These are phyloP conservation scores for Coboldia fuscipes DNA, from an alignment of 1,140 invertebrate genomes.

Conservation along the genomic window DNA sequence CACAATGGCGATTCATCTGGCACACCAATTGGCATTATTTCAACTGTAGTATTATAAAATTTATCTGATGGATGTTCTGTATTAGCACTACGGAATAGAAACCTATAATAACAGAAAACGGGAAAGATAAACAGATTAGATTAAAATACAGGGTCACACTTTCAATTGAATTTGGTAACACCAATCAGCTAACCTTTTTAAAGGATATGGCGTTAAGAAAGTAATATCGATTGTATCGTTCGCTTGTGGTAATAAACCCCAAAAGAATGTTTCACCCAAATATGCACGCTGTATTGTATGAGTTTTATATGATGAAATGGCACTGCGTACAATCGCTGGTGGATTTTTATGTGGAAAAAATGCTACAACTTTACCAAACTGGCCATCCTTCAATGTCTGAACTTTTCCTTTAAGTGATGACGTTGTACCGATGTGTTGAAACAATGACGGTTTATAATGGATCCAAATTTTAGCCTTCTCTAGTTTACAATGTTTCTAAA, in stretches of 20 bases:
- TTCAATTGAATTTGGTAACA: conserved; percentile 2
- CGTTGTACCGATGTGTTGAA: conserved; percentile 90
- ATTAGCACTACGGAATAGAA: conserved; percentile 77
- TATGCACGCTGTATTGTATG: conserved; percentile 69
- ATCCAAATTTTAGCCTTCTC: conserved; percentile 63
- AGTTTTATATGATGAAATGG: conserved; percentile 67
- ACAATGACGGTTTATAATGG: conserved; percentile 78
- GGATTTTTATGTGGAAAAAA: conserved; percentile 64
- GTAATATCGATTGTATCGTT: conserved; percentile 67
- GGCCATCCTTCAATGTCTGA: conserved; percentile 88
- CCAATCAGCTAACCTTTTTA: conserved; percentile 48
- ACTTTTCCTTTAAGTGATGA: conserved; percentile 93
- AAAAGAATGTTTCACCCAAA: conserved; percentile 74
- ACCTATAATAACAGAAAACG: conserved; percentile 28
- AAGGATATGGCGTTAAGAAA: conserved; percentile 48
- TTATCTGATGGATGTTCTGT: conserved; percentile 77
- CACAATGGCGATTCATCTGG: conserved; percentile 17
- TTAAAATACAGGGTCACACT: not conserved
- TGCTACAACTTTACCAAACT: conserved; percentile 72
- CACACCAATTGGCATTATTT: conserved; percentile 40
- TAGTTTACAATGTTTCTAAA: conserved; percentile 74
- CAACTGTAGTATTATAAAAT: conserved; percentile 75
- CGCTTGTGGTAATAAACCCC: conserved; percentile 69
- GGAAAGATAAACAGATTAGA: conserved; percentile 1
- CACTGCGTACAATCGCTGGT: conserved; percentile 47